Evolutionary conservation across 2,113 vertebrate genomes (phyloP).

Genomic region (Baryphthengus martii): DNA sequence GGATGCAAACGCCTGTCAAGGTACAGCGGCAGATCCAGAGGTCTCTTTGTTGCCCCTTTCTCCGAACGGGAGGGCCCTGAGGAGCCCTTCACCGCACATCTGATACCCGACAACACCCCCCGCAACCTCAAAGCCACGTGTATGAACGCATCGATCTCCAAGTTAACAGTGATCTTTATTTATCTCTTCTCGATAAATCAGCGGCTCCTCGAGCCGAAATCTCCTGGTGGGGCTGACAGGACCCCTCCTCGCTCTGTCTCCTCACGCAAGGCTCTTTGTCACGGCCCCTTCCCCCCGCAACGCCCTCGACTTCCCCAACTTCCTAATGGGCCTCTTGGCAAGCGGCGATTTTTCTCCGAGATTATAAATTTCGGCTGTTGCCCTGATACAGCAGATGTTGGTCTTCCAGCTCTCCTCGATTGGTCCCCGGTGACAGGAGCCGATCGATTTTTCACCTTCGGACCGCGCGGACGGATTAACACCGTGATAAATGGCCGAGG

Average conservation of each 20-base stretch:
- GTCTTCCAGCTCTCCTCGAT: conserved; percentile 71
- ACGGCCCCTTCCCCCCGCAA: not conserved
- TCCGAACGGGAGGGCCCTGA: not conserved
- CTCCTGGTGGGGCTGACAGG: not conserved
- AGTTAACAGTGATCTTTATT: conserved; percentile 61
- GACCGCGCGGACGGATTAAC: conserved; percentile 53
- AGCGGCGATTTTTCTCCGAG: conserved; percentile 49
- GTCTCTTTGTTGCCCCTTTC: not conserved
- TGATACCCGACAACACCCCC: not conserved
- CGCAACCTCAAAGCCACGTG: rapidly evolving
- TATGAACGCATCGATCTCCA: not conserved
- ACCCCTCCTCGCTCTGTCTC: not conserved
- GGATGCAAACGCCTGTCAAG: not conserved
- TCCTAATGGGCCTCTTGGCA: conserved; percentile 48
- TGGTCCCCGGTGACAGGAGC: conserved; percentile 70
- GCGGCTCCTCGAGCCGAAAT: not conserved
- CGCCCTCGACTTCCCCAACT: conserved; percentile 29
- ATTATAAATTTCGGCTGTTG: conserved; percentile 69
- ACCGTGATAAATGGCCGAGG: conserved; percentile 86
- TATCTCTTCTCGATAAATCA: not conserved
- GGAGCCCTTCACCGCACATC: not conserved
- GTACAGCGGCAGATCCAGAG: not conserved
- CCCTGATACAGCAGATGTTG: conserved; percentile 64
- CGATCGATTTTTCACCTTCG: conserved; percentile 69
- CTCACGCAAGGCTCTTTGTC: not conserved